These are phyloP conservation scores for Thereva nobilitata DNA, from an alignment of 2,888 invertebrate species.

Conservation along the genomic window DNA sequence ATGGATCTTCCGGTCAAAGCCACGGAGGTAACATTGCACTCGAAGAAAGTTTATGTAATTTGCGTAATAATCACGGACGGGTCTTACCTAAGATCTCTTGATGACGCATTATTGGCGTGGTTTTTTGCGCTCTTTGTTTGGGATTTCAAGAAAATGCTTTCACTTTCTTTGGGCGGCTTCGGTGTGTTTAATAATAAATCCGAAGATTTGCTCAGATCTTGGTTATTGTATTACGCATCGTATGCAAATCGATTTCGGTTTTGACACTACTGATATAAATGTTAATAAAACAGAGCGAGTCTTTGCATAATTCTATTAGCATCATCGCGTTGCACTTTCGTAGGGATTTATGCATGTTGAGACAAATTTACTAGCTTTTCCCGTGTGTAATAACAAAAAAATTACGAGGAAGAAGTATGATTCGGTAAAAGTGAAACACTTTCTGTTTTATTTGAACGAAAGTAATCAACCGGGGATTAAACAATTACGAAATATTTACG, in stretches of 20 bases:
- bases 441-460: too few species aligned
- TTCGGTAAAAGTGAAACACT: too few species aligned
- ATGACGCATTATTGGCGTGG: conserved; percentile 27
- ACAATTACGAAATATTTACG: too few species aligned
- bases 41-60: conserved; percentile 16
- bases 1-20: conserved; percentile 7
- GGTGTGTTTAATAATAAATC: neutral
- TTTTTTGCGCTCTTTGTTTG: conserved; percentile 23
- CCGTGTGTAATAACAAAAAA: too few species aligned
- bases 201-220: conserved; percentile 1
- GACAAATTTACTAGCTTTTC: too few species aligned
- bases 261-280: neutral
- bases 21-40: neutral
- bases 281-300: too few species aligned
- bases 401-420: too few species aligned
- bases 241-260: conserved; percentile 2
- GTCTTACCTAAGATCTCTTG: conserved; percentile 29
- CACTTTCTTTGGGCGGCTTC: conserved; percentile 9
- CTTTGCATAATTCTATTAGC: too few species aligned
- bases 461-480: too few species aligned
- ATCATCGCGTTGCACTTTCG: too few species aligned
- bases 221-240: neutral
- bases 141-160: conserved; percentile 21
- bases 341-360: too few species aligned
- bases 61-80: conserved; percentile 17